Evolutionary conservation across 2,113 vertebrate genomes (phyloP).

Genomic region (Macaca nemestrina): DNA sequence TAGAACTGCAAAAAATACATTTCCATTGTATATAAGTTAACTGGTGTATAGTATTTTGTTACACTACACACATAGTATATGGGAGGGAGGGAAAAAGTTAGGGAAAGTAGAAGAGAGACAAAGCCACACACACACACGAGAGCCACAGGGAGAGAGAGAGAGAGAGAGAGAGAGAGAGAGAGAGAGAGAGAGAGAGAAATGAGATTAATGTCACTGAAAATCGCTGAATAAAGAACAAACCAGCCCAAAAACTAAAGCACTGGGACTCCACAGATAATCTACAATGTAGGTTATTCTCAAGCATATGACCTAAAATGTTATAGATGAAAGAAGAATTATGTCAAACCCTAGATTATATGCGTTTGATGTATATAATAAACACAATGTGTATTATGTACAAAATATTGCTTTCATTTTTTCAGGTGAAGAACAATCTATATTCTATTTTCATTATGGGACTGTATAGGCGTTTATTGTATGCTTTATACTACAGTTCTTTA

Average conservation of each 20-base stretch:
- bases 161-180: neutral
- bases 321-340: neutral
- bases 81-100: neutral
- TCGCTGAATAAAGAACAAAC: neutral
- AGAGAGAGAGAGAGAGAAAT: neutral
- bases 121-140: neutral
- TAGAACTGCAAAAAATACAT: neutral
- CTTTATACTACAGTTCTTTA: slow-evolving; percentile 1
- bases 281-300: neutral
- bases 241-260: neutral
- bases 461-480: neutral
- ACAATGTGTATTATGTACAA: neutral
- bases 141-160: neutral
- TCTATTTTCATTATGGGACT: neutral
- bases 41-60: neutral
- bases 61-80: too few relatives aligned
- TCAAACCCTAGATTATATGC: neutral
- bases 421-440: neutral
- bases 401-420: neutral
- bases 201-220: neutral
- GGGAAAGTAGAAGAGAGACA: neutral
- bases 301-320: neutral
- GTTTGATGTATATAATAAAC: neutral
- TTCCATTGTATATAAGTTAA: neutral
- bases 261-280: neutral